Evolutionary conservation across 2,797 vertebrate species (phyloP).

Genomic region (Sandelia bainsii): DNA sequence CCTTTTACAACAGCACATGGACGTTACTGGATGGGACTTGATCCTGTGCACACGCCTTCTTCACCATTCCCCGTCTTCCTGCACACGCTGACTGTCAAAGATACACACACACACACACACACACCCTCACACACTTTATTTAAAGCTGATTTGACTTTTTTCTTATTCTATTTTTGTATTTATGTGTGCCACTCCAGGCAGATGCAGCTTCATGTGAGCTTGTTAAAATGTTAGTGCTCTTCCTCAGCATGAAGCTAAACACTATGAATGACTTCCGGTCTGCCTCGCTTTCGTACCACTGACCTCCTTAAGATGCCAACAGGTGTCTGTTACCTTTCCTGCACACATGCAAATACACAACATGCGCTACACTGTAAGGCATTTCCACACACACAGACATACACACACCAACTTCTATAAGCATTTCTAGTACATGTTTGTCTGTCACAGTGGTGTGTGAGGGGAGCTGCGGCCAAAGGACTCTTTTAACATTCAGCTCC

Average conservation of each 20-base stretch:
- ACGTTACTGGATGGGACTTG: conserved; percentile 47
- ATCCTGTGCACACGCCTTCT: conserved; percentile 69
- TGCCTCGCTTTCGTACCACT: conserved; percentile 79
- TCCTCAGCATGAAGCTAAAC: conserved; percentile 80
- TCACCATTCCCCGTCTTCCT: conserved; percentile 65
- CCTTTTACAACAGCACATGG: conserved; percentile 37
- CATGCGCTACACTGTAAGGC: conserved; percentile 50
- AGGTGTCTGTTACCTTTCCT: conserved; percentile 64
- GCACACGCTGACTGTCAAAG: conserved; percentile 52
- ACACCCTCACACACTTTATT: conserved; percentile 61
- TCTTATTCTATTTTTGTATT: conserved; percentile 84
- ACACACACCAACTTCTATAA: conserved; percentile 59
- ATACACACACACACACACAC: conserved; percentile 41
- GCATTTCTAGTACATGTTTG: conserved; percentile 69
- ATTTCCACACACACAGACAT: conserved; percentile 40
- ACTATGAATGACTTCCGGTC: conserved; percentile 80
- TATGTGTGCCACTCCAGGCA: conserved; percentile 73
- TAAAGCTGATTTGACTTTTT: conserved; percentile 68
- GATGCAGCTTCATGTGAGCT: conserved; percentile 67
- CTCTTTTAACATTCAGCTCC: conserved; percentile 72
- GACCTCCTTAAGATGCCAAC: conserved; percentile 77
- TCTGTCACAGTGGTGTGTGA: conserved; percentile 55
- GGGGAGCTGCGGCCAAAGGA: conserved; percentile 80
- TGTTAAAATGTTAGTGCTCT: conserved; percentile 73
- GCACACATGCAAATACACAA: conserved; percentile 44